These are phyloP conservation scores for Cotesia typhae DNA, from an alignment of 1,140 invertebrate genomes.

Conservation along the genomic window DNA sequence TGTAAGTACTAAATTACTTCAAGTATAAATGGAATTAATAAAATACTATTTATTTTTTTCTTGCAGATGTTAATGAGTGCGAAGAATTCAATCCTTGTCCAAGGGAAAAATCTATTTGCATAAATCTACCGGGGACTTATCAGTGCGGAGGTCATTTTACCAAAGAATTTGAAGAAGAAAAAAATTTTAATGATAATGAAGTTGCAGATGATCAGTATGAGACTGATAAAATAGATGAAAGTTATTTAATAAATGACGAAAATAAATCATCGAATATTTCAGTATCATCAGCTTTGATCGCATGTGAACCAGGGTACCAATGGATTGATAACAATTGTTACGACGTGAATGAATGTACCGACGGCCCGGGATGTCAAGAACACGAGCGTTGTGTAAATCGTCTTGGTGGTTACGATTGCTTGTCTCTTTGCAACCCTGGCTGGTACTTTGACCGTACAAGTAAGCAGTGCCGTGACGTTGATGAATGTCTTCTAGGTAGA, in stretches of 20 bases:
- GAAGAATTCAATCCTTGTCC: conserved; percentile 47
- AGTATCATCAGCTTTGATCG: background rate
- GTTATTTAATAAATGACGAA: background rate
- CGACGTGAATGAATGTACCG: conserved; percentile 80
- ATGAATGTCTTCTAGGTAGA: conserved; percentile 76
- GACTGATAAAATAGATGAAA: conserved; percentile 1
- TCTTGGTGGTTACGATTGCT: conserved; percentile 77
- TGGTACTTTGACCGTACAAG: conserved; percentile 64
- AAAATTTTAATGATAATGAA: conserved; percentile 22
- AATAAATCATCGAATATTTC: background rate
- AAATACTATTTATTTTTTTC: conserved; percentile 17
- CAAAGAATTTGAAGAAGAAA: background rate
- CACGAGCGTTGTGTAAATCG: conserved; percentile 78
- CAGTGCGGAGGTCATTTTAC: conserved; percentile 50
- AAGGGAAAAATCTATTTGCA: conserved; percentile 57
- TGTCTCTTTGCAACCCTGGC: conserved; percentile 67
- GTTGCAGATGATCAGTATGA: conserved; percentile 10
- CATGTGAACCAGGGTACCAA: conserved; percentile 63
- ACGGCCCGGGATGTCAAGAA: conserved; percentile 73
- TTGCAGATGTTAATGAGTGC: conserved; percentile 73
- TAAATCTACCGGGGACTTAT: conserved; percentile 65
- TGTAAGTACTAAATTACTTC: conserved; percentile 25
- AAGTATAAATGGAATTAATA: background rate
- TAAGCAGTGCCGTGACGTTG: conserved; percentile 84
- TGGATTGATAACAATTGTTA: conserved; percentile 71